Percentiles rank a stretch among this genome's conserved stretches.
Evolutionary conservation across 2,797 vertebrate species (phyloP).

Genomic region (Staurois parvus): DNA sequence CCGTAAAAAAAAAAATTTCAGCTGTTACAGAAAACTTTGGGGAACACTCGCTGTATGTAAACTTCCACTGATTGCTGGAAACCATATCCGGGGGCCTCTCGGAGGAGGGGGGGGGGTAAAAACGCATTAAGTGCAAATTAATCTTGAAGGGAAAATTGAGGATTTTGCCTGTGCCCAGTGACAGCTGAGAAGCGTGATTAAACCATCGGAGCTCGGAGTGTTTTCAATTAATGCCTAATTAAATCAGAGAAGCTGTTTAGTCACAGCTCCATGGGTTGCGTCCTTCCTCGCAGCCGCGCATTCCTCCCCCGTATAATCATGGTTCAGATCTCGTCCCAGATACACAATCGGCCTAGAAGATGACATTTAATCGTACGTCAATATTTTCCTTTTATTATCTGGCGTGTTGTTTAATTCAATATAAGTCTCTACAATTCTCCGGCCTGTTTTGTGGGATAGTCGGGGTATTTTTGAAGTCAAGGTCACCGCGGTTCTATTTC

Average conservation of each 20-base stretch:
- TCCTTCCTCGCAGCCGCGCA: constrained; percentile 31
- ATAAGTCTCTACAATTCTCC: constrained; percentile 13
- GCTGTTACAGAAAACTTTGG: not conserved
- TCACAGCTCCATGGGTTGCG: constrained; percentile 51
- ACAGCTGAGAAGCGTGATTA: constrained; percentile 52
- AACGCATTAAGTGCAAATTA: constrained; percentile 38
- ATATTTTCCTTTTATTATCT: constrained; percentile 59
- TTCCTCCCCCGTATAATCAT: constrained; percentile 53
- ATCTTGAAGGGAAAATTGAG: constrained; percentile 32
- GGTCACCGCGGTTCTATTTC: constrained; percentile 28
- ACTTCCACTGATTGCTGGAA: constrained; percentile 12
- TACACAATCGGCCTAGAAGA: constrained; percentile 45
- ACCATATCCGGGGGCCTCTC: constrained; percentile 28
- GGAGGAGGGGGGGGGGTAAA: not conserved
- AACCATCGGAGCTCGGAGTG: constrained; percentile 27
- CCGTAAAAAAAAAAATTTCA: not conserved
- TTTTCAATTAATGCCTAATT: constrained; percentile 62
- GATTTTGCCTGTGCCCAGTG: constrained; percentile 6
- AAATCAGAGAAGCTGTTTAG: constrained; percentile 57
- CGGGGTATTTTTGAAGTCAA: constrained; percentile 41
- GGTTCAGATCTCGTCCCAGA: constrained; percentile 51
- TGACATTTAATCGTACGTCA: constrained; percentile 59
- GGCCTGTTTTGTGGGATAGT: constrained; percentile 6
- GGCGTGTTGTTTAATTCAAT: constrained; percentile 46
- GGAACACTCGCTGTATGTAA: constrained; percentile 19